Evolutionary conservation across 1,140 invertebrate species (phyloP), one percentile per base, ranked within the genome.

Genomic region (Aricia agestis): DNA sequence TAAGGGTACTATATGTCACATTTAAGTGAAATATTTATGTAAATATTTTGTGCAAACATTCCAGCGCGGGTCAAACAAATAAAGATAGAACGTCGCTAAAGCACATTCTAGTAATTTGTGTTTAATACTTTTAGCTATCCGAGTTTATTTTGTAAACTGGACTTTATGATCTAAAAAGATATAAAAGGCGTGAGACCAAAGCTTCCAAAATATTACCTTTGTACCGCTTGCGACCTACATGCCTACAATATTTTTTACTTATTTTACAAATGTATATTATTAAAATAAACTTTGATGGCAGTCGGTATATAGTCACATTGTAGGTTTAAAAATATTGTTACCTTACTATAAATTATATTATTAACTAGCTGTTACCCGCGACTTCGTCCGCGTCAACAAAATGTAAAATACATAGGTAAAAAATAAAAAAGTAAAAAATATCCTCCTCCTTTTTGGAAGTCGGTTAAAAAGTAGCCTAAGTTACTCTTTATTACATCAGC

Each of bases 21-120:
- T 61, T 69, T 69, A 61, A 69, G 58, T 69, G 68, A 58, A 69
- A 69, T 69, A 69, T 57, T 69, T 69, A 69, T 69, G 58, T 58
- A 69, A 69, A 69, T 69, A 69, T 69, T 69, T 69, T 59, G 68
- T 18, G 36, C 57, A 59, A 69, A 69, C 57, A 69, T 69, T 69
- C 52, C 59, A 59, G 68, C 32, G 18, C 32, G 19, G 68, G 25
- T 61, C 58, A 59, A 59, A 69, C 68, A 69, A 41, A 69, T 69
- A 69, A 41, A 59, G 58, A 18, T 61, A 17, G 19, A 69, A 59
- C 15, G 17, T 59, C 45, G 45, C 45, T 52, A 52, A 52, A 52
- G 45, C 13, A 52, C 45, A 52, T 52, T 52, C 13, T 52, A 52
- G 45, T 52, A 11, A 52, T 52, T 52, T 52, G 45, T 52, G 45